Percentiles rank a stretch among this genome's conserved stretches.
These are phyloP conservation scores for Phalloptychus januarius DNA, from an alignment of 2,797 vertebrate genomes.

Conservation along the genomic window DNA sequence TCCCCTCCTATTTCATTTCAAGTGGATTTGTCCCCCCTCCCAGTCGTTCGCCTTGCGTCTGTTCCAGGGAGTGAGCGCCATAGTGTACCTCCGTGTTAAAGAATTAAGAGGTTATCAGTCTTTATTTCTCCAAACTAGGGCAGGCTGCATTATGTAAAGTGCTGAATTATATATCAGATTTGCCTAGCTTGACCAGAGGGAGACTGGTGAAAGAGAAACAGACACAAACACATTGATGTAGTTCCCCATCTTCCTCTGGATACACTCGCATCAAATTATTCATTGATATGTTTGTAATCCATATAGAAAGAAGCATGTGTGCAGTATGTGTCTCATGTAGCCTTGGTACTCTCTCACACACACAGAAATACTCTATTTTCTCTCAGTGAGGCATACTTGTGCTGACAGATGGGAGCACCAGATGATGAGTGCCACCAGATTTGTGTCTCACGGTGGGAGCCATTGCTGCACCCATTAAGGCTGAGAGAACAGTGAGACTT, in stretches of 20 bases:
- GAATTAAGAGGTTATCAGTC: conserved; percentile 69
- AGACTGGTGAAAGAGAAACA: conserved; percentile 46
- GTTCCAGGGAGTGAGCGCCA: neutral
- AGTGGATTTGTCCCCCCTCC: neutral
- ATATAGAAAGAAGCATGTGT: conserved; percentile 3
- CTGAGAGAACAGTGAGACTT: conserved; percentile 71
- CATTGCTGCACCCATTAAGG: conserved; percentile 76
- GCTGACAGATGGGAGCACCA: conserved; percentile 81
- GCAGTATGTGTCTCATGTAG: conserved; percentile 24
- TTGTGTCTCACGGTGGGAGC: conserved; percentile 75
- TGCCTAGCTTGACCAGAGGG: conserved; percentile 67
- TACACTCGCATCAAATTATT: neutral
- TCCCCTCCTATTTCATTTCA: conserved; percentile 29
- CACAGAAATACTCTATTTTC: conserved; percentile 17
- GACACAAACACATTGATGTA: conserved; percentile 20
- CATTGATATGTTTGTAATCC: conserved; percentile 14
- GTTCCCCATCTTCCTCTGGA: conserved; percentile 7
- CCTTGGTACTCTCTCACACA: conserved; percentile 6
- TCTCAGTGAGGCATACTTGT: conserved; percentile 40
- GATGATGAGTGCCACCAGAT: conserved; percentile 81
- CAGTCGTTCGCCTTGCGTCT: conserved; percentile 23
- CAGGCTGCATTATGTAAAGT: conserved; percentile 75
- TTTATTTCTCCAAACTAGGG: conserved; percentile 75
- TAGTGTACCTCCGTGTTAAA: conserved; percentile 27
- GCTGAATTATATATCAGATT: conserved; percentile 77